A percentile compares a stretch with the other conserved stretches of the same genome.
These are phyloP conservation scores for Mustela lutreola DNA, from an alignment of 2,113 vertebrate genomes.

Conservation along the genomic window DNA sequence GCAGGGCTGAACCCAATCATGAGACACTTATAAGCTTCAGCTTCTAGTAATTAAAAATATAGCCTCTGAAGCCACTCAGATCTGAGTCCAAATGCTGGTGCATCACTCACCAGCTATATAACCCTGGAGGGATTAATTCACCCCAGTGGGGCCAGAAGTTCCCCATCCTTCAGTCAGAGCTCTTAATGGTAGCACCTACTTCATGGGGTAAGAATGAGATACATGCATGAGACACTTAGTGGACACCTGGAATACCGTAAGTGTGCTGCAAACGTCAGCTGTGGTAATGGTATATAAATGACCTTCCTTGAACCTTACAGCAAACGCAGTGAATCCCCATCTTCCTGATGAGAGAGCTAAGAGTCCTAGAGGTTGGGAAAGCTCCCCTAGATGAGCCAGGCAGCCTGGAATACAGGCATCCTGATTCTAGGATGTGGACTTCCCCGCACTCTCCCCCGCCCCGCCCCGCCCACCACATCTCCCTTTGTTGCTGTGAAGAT, in stretches of 20 bases:
- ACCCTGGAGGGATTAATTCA: background rate
- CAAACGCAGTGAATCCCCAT: background rate
- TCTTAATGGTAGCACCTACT: background rate
- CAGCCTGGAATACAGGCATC: background rate
- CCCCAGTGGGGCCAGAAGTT: background rate
- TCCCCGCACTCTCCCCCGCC: fast-evolving
- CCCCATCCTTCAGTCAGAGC: background rate
- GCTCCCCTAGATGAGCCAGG: background rate
- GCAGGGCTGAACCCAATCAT: background rate
- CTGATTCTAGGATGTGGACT: background rate
- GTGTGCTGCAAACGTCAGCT: background rate
- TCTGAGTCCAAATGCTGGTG: constrained; percentile 18
- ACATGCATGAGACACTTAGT: background rate
- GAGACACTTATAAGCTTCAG: background rate
- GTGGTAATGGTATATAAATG: background rate
- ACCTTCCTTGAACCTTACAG: background rate
- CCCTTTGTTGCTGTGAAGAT: background rate
- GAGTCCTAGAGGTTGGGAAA: background rate
- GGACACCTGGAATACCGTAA: background rate
- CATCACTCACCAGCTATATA: background rate
- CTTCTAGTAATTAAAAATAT: background rate
- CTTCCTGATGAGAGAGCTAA: background rate
- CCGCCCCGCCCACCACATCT: background rate
- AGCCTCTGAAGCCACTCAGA: background rate
- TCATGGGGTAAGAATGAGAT: background rate